Conservation (phyloP, 2,113 vertebrate species). For the Salvelinus fontinalis region DNA sequence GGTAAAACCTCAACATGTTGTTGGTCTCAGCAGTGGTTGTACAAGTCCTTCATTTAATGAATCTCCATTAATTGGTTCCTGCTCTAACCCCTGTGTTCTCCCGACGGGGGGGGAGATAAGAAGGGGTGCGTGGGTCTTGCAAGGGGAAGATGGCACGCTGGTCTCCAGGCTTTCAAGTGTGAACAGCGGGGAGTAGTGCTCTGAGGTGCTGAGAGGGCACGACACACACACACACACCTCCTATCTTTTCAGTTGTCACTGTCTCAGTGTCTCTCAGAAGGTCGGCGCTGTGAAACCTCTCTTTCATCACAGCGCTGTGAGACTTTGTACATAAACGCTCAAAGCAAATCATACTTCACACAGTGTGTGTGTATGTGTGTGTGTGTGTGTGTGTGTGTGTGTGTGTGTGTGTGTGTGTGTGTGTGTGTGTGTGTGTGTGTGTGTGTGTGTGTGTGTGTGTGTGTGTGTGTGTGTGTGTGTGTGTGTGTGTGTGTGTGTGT, state of each 20-base stretch:
- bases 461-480: conserved; percentile 69
- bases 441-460: conserved; percentile 62
- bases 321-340: conserved; percentile 98
- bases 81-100: conserved; percentile 58
- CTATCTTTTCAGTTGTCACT: conserved; percentile 49
- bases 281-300: conserved; percentile 57
- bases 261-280: conserved; percentile 74
- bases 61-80: conserved; percentile 68
- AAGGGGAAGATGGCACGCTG: conserved; percentile 63
- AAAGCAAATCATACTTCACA: conserved; percentile 98
- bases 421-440: conserved; percentile 80
- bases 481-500: conserved; percentile 78
- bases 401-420: conserved; percentile 59
- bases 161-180: conserved; percentile 70
- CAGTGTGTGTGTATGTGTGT: conserved; percentile 65
- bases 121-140: conserved; percentile 57
- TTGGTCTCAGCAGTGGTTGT: conserved; percentile 18
- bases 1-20: too few species aligned
- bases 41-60: conserved; percentile 66
- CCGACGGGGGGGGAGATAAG: conserved; percentile 60
- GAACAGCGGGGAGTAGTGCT: conserved; percentile 65
- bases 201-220: conserved; percentile 42
- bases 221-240: conserved; percentile 17
- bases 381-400: conserved; percentile 79
- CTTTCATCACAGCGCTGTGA: conserved; percentile 81